These are phyloP conservation scores for Mycogona germanica DNA, from an alignment of 2,888 invertebrate genomes.

Conservation along the genomic window DNA sequence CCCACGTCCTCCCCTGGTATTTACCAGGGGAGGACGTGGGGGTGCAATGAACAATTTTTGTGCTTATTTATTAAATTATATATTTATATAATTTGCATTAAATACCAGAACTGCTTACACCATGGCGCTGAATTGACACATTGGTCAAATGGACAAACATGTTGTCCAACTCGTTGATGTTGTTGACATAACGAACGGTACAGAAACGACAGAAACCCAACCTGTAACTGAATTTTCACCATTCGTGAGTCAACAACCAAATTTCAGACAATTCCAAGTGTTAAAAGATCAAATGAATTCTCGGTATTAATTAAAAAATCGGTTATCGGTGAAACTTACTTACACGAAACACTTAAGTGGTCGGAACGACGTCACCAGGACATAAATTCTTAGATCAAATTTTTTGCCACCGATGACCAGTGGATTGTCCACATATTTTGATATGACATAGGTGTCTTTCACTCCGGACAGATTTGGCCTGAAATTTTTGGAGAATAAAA, in stretches of 20 bases:
- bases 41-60: background rate
- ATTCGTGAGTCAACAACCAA: no score
- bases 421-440: constrained; percentile 93
- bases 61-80: background rate
- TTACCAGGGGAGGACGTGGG: no score
- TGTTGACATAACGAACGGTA: constrained; percentile 69
- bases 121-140: constrained; percentile 96
- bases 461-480: background rate
- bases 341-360: constrained; percentile 88
- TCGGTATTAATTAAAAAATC: background rate
- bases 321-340: constrained; percentile 32
- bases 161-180: constrained; percentile 77
- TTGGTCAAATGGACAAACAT: constrained; percentile 94
- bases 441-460: constrained; percentile 90
- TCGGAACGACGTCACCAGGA: constrained; percentile 83
- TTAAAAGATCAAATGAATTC: background rate
- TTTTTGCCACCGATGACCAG: constrained; percentile 90
- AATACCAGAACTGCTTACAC: constrained; percentile 42
- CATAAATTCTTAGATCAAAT: constrained; percentile 84
- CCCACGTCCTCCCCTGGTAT: no score
- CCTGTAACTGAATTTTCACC: constrained; percentile 28
- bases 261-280: background rate
- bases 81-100: background rate
- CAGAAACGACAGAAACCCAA: constrained; percentile 92
- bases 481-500: no score